phyloP scores from a whole-genome alignment of 2,888 invertebrate species.

The Synergus gifuensis region DNA sequence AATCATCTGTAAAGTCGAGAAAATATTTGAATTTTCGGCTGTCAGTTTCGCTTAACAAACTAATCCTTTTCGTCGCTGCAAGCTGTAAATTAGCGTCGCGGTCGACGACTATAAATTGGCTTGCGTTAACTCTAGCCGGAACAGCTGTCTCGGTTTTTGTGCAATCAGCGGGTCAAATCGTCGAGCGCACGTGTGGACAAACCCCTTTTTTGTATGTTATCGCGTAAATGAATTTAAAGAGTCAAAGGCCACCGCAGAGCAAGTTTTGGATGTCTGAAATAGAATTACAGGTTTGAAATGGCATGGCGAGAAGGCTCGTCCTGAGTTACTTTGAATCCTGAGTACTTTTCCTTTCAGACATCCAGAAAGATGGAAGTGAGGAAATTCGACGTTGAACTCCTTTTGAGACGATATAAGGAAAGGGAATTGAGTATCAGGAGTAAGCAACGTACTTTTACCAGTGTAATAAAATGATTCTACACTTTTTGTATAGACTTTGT shows the following conservation, averaged over 20 bases:
- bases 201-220: slow-evolving; percentile 43
- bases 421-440: background rate
- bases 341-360: background rate
- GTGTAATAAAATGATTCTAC: background rate
- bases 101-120: slow-evolving; percentile 65
- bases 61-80: slow-evolving; percentile 58
- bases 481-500: background rate
- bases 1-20: background rate
- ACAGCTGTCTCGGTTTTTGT: slow-evolving; percentile 62
- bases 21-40: slow-evolving; percentile 48
- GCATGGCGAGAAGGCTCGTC: background rate
- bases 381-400: slow-evolving; percentile 24
- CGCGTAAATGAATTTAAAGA: slow-evolving; percentile 30
- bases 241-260: background rate
- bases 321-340: slow-evolving; percentile 16
- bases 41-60: slow-evolving; percentile 58
- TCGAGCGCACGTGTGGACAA: slow-evolving; percentile 54
- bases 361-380: slow-evolving; percentile 8
- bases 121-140: slow-evolving; percentile 61
- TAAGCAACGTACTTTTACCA: background rate
- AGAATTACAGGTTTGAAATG: slow-evolving; percentile 35
- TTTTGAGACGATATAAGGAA: background rate
- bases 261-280: slow-evolving; percentile 41
- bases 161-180: slow-evolving; percentile 61
- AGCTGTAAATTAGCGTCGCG: slow-evolving; percentile 60